These are phyloP conservation scores for Sinotaia quadrata DNA, from an alignment of 2,888 invertebrate species.

Conservation along the genomic window DNA sequence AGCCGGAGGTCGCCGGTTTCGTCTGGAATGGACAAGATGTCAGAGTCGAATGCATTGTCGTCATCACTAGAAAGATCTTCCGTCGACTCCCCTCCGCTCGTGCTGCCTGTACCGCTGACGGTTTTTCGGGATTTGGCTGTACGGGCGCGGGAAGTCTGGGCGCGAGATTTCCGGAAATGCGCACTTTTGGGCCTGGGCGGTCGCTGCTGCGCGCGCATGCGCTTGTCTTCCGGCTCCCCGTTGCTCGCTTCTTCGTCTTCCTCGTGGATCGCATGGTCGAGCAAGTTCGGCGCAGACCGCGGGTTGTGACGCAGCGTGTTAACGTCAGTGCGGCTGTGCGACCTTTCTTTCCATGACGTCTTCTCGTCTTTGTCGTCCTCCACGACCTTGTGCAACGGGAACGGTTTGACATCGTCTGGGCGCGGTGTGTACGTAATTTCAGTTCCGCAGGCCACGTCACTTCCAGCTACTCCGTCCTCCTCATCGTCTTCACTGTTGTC, in stretches of 20 bases:
- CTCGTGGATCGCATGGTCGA: conserved; percentile 26
- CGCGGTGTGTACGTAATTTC: conserved; percentile 20
- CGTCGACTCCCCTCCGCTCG: conserved; percentile 9
- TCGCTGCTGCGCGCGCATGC: conserved; percentile 14
- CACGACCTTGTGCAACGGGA: background rate
- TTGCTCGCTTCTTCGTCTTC: conserved; percentile 17
- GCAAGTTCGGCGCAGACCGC: conserved; percentile 15
- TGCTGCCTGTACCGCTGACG: background rate
- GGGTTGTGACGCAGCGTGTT: conserved; percentile 2
- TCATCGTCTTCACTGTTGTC: background rate
- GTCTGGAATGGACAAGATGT: conserved; percentile 57
- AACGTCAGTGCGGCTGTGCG: background rate
- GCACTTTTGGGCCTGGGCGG: conserved; percentile 27
- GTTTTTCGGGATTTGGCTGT: background rate
- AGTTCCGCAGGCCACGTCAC: conserved; percentile 18
- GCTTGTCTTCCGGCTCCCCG: conserved; percentile 24
- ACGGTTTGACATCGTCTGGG: background rate
- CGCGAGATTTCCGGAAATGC: conserved; percentile 24
- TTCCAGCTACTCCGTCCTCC: conserved; percentile 14
- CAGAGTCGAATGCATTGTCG: conserved; percentile 46
- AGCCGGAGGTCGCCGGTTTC: conserved; percentile 39
- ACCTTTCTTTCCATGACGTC: background rate
- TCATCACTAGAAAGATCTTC: conserved; percentile 5
- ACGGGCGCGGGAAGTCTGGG: conserved; percentile 5
- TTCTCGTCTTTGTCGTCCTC: too few relatives aligned